A percentile compares a stretch with the other conserved stretches of the same genome.
Conservation (phyloP, 2,113 vertebrate genomes). For the Tretioscincus oriximinensis region DNA sequence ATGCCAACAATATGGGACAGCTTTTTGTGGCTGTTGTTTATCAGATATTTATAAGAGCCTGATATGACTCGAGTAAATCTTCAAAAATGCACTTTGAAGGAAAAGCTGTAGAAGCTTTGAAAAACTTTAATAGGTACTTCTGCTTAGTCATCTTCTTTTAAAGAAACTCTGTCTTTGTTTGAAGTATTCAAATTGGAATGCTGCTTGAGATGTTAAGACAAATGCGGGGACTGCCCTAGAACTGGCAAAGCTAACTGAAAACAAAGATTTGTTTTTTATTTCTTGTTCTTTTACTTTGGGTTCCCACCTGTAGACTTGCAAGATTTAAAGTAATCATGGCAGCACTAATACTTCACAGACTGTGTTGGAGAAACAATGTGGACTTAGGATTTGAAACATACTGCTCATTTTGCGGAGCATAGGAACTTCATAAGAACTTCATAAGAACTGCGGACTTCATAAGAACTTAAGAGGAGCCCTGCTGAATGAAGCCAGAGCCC, state of each 20-base stretch:
- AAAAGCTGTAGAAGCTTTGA: neutral
- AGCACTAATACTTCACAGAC: too few species aligned
- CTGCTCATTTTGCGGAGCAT: too few species aligned
- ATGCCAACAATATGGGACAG: neutral
- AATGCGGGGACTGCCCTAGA: neutral
- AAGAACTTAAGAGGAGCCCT: too few species aligned
- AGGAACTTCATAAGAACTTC: too few species aligned
- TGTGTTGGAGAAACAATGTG: too few species aligned
- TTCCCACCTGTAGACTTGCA: too few species aligned
- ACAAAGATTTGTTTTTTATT: neutral
- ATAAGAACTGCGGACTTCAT: too few species aligned
- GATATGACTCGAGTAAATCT: neutral
- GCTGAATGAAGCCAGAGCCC: too few species aligned
- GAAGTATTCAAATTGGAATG: rapidly evolving
- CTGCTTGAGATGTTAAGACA: neutral
- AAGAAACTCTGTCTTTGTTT: neutral
- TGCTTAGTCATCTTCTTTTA: neutral
- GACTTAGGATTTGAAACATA: too few species aligned
- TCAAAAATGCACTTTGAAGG: neutral
- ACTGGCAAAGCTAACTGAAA: neutral
- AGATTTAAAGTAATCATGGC: too few species aligned
- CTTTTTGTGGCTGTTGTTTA: neutral
- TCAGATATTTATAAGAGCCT: neutral
- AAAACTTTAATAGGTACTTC: neutral
- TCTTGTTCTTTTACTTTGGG: too few species aligned